Percentiles rank a stretch among this genome's conserved stretches.
Evolutionary conservation across 2,113 vertebrate genomes (phyloP).

Genomic region (Pseudopipra pipra): DNA sequence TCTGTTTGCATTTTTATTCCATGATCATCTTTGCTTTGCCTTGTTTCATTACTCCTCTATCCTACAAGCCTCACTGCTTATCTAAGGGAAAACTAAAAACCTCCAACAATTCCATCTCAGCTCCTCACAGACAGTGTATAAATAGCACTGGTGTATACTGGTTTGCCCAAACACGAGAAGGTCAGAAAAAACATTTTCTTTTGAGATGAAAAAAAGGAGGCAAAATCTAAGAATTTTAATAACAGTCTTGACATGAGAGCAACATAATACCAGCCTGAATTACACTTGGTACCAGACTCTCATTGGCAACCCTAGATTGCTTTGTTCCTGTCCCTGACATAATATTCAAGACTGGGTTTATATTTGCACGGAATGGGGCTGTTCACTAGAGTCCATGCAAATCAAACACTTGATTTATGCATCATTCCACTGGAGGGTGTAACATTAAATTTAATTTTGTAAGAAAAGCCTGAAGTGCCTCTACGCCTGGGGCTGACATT

Average conservation of each 20-base stretch:
- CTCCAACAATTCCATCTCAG: constrained; percentile 9
- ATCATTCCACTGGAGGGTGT: constrained; percentile 85
- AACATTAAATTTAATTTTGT: constrained; percentile 99
- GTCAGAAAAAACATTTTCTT: constrained; percentile 82
- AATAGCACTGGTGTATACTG: constrained; percentile 72
- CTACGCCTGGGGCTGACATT: constrained; percentile 81
- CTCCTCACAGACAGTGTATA: constrained; percentile 64
- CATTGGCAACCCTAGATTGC: constrained; percentile 89
- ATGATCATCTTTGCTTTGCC: not conserved
- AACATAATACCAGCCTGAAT: constrained; percentile 83
- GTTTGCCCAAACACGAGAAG: constrained; percentile 69
- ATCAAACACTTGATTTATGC: constrained; percentile 98
- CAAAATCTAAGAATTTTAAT: constrained; percentile 86
- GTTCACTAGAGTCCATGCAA: constrained; percentile 91
- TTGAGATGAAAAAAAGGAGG: constrained; percentile 83
- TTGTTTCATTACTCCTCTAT: constrained; percentile 25
- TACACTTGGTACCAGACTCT: constrained; percentile 79
- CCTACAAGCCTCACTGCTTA: not conserved
- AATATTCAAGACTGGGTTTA: constrained; percentile 87
- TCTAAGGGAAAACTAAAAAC: constrained; percentile 7
- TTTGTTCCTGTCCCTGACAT: constrained; percentile 90
- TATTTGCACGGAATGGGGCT: constrained; percentile 83
- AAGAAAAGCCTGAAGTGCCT: constrained; percentile 79
- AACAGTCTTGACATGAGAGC: constrained; percentile 87
- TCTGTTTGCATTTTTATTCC: constrained; percentile 41